Evolutionary conservation across 2,797 vertebrate genomes (phyloP).

Genomic region (Ctenochaetus hawaiiensis): DNA sequence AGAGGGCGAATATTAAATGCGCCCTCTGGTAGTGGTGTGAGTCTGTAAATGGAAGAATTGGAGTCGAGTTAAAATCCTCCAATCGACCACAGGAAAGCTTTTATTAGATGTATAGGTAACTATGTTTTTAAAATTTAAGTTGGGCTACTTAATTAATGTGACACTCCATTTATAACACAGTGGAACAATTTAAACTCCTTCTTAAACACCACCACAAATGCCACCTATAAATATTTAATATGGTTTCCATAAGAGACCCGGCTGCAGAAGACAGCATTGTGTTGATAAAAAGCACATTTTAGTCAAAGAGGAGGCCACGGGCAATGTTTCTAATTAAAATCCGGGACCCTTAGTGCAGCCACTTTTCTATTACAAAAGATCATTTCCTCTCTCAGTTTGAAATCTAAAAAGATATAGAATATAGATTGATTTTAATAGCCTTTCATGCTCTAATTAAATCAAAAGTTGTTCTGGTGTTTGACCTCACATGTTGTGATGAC

Average conservation of each 20-base stretch:
- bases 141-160: background rate
- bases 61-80: background rate
- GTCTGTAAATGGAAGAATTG: background rate
- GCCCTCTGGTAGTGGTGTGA: background rate
- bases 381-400: background rate
- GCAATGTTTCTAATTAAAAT: background rate
- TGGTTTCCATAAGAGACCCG: background rate
- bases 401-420: background rate
- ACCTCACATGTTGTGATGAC: conserved; percentile 37
- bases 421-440: background rate
- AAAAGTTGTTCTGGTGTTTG: conserved; percentile 9
- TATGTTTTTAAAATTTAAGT: background rate
- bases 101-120: background rate
- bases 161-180: background rate
- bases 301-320: background rate
- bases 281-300: background rate
- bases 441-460: conserved; percentile 9
- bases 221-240: background rate
- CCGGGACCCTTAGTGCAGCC: background rate
- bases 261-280: no score
- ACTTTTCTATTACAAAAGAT: background rate
- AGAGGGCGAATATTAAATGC: background rate
- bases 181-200: no score
- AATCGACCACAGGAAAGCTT: background rate
- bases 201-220: background rate